These are phyloP conservation scores for Gymnoscopelus braueri DNA, from an alignment of 2,797 vertebrate species.

Conservation along the genomic window DNA sequence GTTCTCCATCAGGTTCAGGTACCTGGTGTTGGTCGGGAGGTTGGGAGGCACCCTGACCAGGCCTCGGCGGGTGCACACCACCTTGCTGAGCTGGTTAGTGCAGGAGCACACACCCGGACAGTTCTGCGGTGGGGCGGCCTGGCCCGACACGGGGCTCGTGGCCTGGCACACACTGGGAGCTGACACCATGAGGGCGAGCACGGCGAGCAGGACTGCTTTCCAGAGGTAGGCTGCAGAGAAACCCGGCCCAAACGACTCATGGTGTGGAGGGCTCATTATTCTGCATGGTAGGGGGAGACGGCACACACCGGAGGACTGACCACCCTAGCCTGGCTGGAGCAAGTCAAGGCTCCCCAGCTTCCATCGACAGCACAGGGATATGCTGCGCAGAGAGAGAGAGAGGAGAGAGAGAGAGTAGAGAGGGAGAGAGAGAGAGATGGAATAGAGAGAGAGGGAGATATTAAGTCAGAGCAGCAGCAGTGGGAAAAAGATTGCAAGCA, in stretches of 20 bases:
- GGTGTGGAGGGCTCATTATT: constrained; percentile 98
- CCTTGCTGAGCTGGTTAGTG: constrained; percentile 97
- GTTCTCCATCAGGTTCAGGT: constrained; percentile 99
- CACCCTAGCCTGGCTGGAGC: constrained; percentile 94
- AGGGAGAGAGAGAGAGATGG: constrained; percentile 51
- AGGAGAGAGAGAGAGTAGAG: constrained; percentile 29
- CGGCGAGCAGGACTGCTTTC: constrained; percentile 91
- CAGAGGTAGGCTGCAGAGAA: constrained; percentile 94
- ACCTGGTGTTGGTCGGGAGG: constrained; percentile 92
- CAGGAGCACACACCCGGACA: constrained; percentile 96
- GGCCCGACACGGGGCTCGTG: constrained; percentile 79
- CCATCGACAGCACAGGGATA: constrained; percentile 86
- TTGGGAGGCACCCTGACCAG: constrained; percentile 91
- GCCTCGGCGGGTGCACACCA: constrained; percentile 95
- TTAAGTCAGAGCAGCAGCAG: constrained; percentile 57
- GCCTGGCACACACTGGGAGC: constrained; percentile 89
- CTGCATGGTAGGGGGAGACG: constrained; percentile 90
- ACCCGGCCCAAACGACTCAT: constrained; percentile 99
- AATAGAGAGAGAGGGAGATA: constrained; percentile 61
- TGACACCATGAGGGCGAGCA: constrained; percentile 92
- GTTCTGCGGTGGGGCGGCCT: constrained; percentile 86
- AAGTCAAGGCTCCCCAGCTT: constrained; percentile 86
- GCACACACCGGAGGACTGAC: constrained; percentile 82
- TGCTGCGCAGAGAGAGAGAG: constrained; percentile 69
- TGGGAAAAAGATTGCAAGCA: constrained; percentile 58